A percentile compares a stretch with the other conserved stretches of the same genome.
Evolutionary conservation across 1,140 invertebrate species (phyloP).

Genomic region (Proctacanthus coquilletti): DNA sequence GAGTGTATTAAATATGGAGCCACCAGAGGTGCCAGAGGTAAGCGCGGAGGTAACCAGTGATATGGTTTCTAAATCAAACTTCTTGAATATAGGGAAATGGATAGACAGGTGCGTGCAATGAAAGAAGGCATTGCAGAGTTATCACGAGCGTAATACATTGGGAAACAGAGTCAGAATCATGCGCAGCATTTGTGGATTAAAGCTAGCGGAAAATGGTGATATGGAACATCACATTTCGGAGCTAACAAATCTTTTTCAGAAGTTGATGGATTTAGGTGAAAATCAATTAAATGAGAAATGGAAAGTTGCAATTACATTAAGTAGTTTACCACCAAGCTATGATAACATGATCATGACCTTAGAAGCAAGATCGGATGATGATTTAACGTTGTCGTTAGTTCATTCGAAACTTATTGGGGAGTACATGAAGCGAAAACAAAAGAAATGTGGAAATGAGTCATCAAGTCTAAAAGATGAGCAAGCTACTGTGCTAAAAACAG

Average conservation of each 20-base stretch:
- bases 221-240: conserved; percentile 1
- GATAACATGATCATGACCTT: not conserved
- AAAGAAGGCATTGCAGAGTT: too few species aligned
- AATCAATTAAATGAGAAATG: not conserved
- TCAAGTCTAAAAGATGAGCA: too few species aligned
- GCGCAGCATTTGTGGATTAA: conserved; percentile 3
- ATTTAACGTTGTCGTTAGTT: conserved; percentile 3
- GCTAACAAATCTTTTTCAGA: conserved; percentile 3
- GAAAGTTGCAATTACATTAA: conserved; percentile 2
- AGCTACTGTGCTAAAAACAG: not conserved
- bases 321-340: conserved; percentile 6
- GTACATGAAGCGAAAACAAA: not conserved
- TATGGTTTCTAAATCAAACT: too few species aligned
- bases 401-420: conserved; percentile 2
- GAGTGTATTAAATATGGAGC: too few species aligned
- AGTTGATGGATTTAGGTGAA: conserved; percentile 3
- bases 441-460: not conserved
- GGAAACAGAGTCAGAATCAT: conserved; percentile 1
- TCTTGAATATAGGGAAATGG: too few species aligned
- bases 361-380: not conserved
- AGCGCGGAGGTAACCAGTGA: too few species aligned
- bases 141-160: conserved; percentile 5
- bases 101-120: too few species aligned
- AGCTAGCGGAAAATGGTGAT: conserved; percentile 5
- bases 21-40: too few species aligned